Evolutionary conservation across 2,113 vertebrate genomes (phyloP).

Genomic region (Prolemur simus): DNA sequence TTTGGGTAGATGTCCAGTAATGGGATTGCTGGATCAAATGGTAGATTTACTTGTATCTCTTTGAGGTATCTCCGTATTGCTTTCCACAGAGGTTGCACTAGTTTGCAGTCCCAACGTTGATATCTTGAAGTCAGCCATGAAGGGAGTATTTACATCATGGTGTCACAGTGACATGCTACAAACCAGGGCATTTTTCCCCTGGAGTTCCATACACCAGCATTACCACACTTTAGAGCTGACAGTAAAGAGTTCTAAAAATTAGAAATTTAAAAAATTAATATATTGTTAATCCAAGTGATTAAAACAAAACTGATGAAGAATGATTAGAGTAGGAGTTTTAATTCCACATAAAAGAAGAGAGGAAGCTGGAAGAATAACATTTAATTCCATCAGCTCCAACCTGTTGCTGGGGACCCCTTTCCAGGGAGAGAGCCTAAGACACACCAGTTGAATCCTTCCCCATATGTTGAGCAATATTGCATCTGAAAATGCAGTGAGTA

Average conservation of each 20-base stretch:
- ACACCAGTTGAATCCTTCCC: not conserved
- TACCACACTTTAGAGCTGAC: not conserved
- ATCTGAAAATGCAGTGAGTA: not conserved
- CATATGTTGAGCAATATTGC: not conserved
- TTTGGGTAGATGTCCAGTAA: too few species aligned
- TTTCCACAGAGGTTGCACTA: too few species aligned
- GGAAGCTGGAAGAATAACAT: not conserved
- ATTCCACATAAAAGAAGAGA: not conserved
- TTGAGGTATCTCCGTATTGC: too few species aligned
- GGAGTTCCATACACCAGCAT: not conserved
- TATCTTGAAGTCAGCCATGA: not conserved
- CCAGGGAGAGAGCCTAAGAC: not conserved
- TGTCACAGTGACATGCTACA: not conserved
- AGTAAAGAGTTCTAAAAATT: not conserved
- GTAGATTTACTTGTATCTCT: too few species aligned
- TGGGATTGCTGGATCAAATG: too few species aligned
- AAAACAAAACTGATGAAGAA: conserved; percentile 12
- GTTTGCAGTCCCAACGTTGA: too few species aligned
- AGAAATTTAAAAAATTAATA: conserved; percentile 2
- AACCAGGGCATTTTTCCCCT: not conserved
- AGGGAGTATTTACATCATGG: not conserved
- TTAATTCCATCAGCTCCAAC: not conserved
- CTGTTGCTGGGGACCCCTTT: not conserved
- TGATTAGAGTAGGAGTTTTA: not conserved
- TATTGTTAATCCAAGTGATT: not conserved